These are phyloP conservation scores for Sinotaia quadrata DNA, from an alignment of 2,888 invertebrate genomes.

Conservation along the genomic window DNA sequence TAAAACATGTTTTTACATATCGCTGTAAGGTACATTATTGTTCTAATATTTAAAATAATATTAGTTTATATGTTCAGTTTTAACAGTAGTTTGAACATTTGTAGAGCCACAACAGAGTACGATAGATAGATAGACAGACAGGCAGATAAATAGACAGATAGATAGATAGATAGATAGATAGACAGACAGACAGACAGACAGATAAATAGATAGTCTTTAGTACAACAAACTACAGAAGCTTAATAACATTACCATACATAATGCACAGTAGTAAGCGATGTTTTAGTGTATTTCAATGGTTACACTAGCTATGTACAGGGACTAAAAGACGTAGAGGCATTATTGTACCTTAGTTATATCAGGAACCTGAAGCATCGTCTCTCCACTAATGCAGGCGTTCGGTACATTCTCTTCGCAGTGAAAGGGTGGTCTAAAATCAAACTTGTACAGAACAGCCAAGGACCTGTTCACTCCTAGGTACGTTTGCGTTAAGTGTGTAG, in stretches of 20 bases:
- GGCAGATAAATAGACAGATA: not conserved
- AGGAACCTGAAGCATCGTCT: slow-evolving; percentile 7
- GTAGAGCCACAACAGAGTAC: too few relatives aligned
- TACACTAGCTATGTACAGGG: too few relatives aligned
- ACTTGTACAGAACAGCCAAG: slow-evolving; percentile 11
- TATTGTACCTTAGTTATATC: slow-evolving; percentile 17
- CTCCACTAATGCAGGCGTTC: not conserved
- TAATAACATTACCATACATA: too few relatives aligned
- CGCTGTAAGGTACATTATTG: too few relatives aligned
- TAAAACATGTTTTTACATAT: too few relatives aligned
- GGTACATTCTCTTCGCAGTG: slow-evolving; percentile 14
- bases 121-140: too few relatives aligned
- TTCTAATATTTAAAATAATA: too few relatives aligned
- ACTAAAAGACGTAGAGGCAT: not conserved
- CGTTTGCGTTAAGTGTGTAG: not conserved
- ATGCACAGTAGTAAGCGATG: too few relatives aligned
- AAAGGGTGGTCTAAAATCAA: slow-evolving; percentile 2
- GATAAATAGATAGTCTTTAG: too few relatives aligned
- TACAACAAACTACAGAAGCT: not conserved
- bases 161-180: not conserved
- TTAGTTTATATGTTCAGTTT: too few relatives aligned
- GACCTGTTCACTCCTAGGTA: not conserved
- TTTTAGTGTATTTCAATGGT: too few relatives aligned
- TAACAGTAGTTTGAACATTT: too few relatives aligned
- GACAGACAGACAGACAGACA: not conserved